These are phyloP conservation scores for Carassius carassius DNA, from an alignment of 2,113 vertebrate genomes.

Conservation along the genomic window DNA sequence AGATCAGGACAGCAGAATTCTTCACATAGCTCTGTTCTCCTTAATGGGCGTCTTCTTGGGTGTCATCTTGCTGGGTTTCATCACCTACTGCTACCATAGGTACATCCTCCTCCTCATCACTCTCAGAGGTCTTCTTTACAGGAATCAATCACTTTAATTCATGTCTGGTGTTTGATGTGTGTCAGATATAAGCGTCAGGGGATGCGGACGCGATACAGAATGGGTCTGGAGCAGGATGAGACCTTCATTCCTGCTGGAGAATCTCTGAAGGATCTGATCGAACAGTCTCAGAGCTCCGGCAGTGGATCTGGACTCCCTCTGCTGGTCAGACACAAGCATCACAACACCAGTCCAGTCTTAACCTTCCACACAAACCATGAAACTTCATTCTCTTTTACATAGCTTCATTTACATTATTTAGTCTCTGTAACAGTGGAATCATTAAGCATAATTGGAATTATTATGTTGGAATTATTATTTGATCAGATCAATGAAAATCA, in stretches of 20 bases:
- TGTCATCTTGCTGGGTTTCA: conserved; percentile 79
- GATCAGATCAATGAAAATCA: neutral
- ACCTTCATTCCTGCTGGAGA: conserved; percentile 91
- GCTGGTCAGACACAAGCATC: conserved; percentile 80
- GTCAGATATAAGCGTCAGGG: conserved; percentile 88
- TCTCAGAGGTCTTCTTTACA: neutral
- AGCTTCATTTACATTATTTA: no score
- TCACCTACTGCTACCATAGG: conserved; percentile 91
- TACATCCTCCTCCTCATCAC: conserved; percentile 63
- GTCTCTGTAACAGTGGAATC: neutral
- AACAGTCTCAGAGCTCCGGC: conserved; percentile 95
- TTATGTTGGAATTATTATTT: neutral
- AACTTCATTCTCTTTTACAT: neutral
- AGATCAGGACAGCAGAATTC: conserved; percentile 86
- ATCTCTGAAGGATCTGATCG: conserved; percentile 92
- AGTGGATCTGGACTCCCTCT: conserved; percentile 98
- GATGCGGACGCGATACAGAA: conserved; percentile 85
- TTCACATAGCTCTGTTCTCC: conserved; percentile 87
- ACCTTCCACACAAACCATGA: neutral
- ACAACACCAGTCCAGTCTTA: conserved; percentile 27
- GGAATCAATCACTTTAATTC: neutral
- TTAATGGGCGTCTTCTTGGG: conserved; percentile 82
- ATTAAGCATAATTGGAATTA: no score
- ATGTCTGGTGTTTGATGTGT: neutral
- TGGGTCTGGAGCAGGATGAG: conserved; percentile 91